phyloP scores from a whole-genome alignment of 2,113 vertebrate species.

The Hippocampus mohnikei region DNA sequence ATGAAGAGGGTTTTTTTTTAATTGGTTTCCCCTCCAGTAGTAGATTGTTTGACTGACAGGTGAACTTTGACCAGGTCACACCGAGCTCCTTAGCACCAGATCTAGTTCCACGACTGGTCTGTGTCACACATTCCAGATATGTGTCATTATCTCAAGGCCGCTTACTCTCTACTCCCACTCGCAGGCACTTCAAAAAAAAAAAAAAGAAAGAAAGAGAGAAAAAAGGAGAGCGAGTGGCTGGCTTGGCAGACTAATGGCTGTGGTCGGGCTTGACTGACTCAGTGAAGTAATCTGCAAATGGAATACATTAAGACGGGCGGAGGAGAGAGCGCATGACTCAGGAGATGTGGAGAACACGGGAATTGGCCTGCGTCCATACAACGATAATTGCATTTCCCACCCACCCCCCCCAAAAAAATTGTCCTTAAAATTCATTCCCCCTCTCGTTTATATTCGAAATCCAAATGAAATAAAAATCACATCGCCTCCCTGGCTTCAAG shows the following conservation, averaged over 20 bases:
- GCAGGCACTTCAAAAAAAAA: constrained; percentile 33
- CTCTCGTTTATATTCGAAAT: background rate
- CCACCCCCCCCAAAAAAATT: background rate
- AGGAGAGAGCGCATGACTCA: constrained; percentile 56
- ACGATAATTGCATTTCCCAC: constrained; percentile 6
- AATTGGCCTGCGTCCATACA: constrained; percentile 30
- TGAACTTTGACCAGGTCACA: constrained; percentile 39
- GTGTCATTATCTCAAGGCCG: constrained; percentile 50
- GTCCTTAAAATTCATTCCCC: background rate
- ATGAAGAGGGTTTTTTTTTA: constrained; percentile 7
- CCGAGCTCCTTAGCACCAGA: constrained; percentile 28
- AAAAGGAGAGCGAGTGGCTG: constrained; percentile 21
- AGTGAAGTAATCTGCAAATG: constrained; percentile 72
- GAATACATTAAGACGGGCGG: constrained; percentile 61
- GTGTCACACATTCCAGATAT: constrained; percentile 55
- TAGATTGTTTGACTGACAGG: constrained; percentile 1
- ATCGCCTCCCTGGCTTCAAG: background rate
- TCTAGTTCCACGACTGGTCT: constrained; percentile 51
- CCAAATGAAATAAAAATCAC: background rate
- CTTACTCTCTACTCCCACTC: constrained; percentile 30
- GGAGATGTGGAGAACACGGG: constrained; percentile 41
- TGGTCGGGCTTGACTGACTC: constrained; percentile 65
- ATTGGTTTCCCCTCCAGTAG: background rate
- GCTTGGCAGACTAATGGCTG: constrained; percentile 65
- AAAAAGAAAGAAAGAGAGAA: background rate